Conservation (phyloP, 2,113 vertebrate species). For the zebrafish (Danio rerio) region DNA sequence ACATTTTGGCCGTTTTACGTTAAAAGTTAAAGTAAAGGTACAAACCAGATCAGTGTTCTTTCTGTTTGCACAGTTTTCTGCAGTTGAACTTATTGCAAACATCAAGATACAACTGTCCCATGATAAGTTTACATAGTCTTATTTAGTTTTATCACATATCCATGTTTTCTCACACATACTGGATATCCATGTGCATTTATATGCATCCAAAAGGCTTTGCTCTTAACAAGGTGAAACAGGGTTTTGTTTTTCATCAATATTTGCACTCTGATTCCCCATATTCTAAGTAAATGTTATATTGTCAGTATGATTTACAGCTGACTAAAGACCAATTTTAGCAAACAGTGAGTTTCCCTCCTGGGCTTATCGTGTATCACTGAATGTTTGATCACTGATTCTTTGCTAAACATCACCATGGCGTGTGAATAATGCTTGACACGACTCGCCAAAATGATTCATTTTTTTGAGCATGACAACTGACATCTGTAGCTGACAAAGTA, state of each 20-base stretch:
- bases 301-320: conserved; percentile 17
- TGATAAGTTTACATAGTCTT: background rate
- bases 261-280: background rate
- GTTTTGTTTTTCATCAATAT: conserved; percentile 11
- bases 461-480: conserved; percentile 17
- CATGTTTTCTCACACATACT: conserved; percentile 8
- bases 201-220: background rate
- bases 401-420: conserved; percentile 31
- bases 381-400: conserved; percentile 35
- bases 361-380: background rate
- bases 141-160: background rate
- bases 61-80: background rate
- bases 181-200: conserved; percentile 14
- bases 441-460: conserved; percentile 43
- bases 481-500: conserved; percentile 28
- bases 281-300: conserved; percentile 28
- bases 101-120: background rate
- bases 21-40: too few species aligned
- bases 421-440: conserved; percentile 23
- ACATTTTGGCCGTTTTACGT: too few species aligned
- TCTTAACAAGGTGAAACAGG: background rate
- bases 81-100: background rate
- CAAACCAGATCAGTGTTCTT: background rate
- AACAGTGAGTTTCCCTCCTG: background rate
- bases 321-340: background rate